Percentiles rank a stretch among this genome's conserved stretches.
These are phyloP conservation scores for Trichonephila inaurata DNA, from an alignment of 1,140 invertebrate species.

Conservation along the genomic window DNA sequence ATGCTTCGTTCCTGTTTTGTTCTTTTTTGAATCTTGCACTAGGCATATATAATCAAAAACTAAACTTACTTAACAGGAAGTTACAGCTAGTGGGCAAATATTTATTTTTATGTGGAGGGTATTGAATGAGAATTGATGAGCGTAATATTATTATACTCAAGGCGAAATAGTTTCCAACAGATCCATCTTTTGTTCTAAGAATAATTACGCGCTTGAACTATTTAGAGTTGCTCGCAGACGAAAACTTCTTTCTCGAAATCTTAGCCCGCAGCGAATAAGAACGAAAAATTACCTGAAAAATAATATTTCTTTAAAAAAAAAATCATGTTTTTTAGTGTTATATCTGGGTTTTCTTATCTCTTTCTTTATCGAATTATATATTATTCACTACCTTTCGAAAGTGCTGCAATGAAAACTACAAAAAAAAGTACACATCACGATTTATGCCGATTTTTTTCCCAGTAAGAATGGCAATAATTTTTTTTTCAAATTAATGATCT, in stretches of 20 bases:
- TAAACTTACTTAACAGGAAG: constrained; percentile 11
- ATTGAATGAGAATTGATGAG: neutral
- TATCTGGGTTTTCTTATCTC: too few species aligned
- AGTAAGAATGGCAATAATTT: neutral
- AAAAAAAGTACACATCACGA: too few species aligned
- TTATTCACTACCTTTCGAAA: too few species aligned
- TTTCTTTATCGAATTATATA: too few species aligned
- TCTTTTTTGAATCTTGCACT: neutral
- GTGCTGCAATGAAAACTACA: too few species aligned
- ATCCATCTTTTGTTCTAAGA: neutral
- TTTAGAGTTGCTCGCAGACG: neutral
- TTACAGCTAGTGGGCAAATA: neutral
- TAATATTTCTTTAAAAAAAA: too few species aligned
- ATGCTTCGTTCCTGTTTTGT: neutral
- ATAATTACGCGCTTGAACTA: neutral
- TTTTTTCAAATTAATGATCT: neutral
- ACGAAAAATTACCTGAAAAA: too few species aligned
- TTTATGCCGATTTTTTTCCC: too few species aligned
- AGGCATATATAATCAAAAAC: neutral
- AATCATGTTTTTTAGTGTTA: too few species aligned
- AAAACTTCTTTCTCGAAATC: neutral
- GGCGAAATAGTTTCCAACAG: neutral
- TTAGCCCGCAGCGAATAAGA: neutral
- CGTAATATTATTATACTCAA: neutral
- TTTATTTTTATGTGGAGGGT: neutral